phyloP scores from a whole-genome alignment of 2,888 invertebrate species.

The Hemistola chrysoprasaria region DNA sequence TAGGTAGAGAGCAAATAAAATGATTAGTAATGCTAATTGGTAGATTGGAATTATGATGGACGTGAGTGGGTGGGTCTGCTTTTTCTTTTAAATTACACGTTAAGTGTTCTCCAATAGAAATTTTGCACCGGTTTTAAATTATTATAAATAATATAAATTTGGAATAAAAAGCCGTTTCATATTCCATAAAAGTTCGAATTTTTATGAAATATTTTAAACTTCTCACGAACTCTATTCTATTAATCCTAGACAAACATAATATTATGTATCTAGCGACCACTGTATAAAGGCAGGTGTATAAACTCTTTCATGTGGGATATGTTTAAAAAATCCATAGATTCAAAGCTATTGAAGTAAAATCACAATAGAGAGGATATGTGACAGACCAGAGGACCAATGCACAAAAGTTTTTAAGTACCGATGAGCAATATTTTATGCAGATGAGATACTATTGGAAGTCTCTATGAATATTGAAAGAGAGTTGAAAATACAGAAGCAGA shows the following conservation, averaged over 20 bases:
- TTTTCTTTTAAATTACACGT: slow-evolving; percentile 42
- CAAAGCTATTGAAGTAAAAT: slow-evolving; percentile 63
- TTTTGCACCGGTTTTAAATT: too few relatives aligned
- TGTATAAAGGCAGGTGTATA: slow-evolving; percentile 64
- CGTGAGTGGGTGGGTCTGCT: slow-evolving; percentile 20
- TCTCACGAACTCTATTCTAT: slow-evolving; percentile 25
- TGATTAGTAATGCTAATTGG: slow-evolving; percentile 60
- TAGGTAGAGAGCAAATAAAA: slow-evolving; percentile 53
- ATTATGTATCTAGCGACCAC: slow-evolving; percentile 29
- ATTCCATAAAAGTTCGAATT: too few relatives aligned
- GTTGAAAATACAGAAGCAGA: slow-evolving; percentile 32
- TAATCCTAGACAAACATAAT: slow-evolving; percentile 29
- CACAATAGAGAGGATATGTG: slow-evolving; percentile 79
- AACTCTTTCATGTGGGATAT: slow-evolving; percentile 61
- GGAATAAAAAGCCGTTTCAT: too few relatives aligned
- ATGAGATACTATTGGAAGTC: not conserved
- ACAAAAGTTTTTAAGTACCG: slow-evolving; percentile 69
- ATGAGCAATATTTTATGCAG: slow-evolving; percentile 36
- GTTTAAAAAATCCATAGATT: slow-evolving; percentile 55
- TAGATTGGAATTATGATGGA: slow-evolving; percentile 44
- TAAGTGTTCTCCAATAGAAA: too few relatives aligned
- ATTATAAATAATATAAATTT: too few relatives aligned
- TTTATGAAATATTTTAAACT: slow-evolving; percentile 21
- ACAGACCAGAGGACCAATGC: slow-evolving; percentile 71
- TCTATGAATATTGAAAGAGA: slow-evolving; percentile 25